Evolutionary conservation across 2,113 vertebrate genomes (phyloP).

Genomic region (Toxotes jaculatrix): DNA sequence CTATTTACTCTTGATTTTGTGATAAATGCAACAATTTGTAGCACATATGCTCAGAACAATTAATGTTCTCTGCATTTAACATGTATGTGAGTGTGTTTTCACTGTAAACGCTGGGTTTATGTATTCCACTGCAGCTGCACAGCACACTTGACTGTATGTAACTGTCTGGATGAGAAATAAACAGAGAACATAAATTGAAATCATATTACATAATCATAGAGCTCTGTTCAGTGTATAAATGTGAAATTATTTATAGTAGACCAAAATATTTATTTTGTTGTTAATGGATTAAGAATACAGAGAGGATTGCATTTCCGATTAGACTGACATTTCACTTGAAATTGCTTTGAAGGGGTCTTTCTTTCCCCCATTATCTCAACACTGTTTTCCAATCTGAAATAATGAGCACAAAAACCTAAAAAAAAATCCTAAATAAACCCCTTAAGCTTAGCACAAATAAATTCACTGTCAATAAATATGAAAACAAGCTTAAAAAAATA

Average conservation of each 20-base stretch:
- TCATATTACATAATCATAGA: not conserved
- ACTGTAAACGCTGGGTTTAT: not conserved
- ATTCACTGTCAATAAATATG: conserved; percentile 17
- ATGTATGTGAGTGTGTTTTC: not conserved
- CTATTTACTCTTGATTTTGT: not conserved
- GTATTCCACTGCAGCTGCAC: not conserved
- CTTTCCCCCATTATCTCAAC: conserved; percentile 26
- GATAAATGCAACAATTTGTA: conserved; percentile 6
- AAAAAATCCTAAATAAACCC: conserved; percentile 36
- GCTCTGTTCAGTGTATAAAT: not conserved
- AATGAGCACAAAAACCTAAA: conserved; percentile 17
- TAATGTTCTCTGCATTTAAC: conserved; percentile 4
- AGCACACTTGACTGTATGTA: not conserved
- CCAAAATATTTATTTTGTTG: conserved; percentile 14
- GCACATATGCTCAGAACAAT: conserved; percentile 30
- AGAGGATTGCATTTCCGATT: conserved; percentile 30
- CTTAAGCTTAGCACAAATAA: conserved; percentile 38
- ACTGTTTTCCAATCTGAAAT: conserved; percentile 33
- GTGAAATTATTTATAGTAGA: conserved; percentile 12
- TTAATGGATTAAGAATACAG: conserved; percentile 42
- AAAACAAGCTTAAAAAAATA: conserved; percentile 39
- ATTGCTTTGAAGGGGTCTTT: conserved; percentile 35
- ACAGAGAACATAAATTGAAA: not conserved
- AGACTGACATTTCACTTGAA: conserved; percentile 46
- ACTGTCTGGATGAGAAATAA: not conserved